These are phyloP conservation scores for Galeopterus variegatus DNA, from an alignment of 2,113 vertebrate species.

Conservation along the genomic window DNA sequence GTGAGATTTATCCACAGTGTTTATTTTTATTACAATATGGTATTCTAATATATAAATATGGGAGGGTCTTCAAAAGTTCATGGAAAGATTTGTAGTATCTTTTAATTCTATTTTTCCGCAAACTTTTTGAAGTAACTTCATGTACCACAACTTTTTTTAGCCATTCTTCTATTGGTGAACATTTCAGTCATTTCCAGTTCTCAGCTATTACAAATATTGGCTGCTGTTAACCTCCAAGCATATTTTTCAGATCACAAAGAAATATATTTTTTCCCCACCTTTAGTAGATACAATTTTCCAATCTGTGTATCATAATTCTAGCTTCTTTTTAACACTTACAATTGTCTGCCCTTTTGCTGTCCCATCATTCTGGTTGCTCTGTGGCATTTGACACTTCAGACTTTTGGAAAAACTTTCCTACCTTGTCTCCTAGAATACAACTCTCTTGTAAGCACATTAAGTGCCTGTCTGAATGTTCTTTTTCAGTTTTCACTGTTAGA, in stretches of 20 bases:
- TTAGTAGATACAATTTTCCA: neutral
- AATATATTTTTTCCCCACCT: conserved; percentile 19
- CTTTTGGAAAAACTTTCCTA: neutral
- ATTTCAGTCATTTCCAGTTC: neutral
- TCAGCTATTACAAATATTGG: neutral
- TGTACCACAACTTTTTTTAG: neutral
- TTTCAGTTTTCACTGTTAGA: neutral
- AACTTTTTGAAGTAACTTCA: too few relatives aligned
- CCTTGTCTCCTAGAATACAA: neutral
- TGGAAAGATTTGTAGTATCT: neutral
- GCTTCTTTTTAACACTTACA: neutral
- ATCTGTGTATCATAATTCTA: neutral
- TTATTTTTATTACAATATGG: neutral
- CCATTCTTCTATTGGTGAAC: neutral
- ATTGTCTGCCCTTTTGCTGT: neutral
- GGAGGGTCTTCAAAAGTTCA: too few relatives aligned
- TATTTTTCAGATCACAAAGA: neutral
- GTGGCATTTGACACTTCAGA: neutral
- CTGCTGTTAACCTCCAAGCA: neutral
- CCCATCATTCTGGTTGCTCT: neutral
- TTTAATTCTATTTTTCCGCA: too few relatives aligned
- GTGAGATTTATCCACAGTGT: neutral
- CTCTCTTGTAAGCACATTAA: neutral
- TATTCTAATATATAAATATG: neutral
- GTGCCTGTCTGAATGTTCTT: neutral